Percentiles rank a stretch among this genome's conserved stretches.
Conservation (phyloP, 2,113 vertebrate species). For the Willisornis vidua region DNA sequence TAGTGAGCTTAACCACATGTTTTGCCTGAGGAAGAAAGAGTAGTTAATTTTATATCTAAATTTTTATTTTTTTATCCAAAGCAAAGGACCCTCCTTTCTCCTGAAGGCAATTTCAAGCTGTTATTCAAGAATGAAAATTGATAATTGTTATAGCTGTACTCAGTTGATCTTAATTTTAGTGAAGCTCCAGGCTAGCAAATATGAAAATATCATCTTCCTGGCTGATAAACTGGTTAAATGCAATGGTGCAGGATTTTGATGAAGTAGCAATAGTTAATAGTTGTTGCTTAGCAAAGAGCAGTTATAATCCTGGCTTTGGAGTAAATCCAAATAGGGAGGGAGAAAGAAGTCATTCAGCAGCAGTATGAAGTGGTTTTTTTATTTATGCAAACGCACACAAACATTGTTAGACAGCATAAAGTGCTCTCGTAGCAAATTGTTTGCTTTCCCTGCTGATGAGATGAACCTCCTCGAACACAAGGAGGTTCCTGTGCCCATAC, state of each 20-base stretch:
- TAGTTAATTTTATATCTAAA: constrained; percentile 52
- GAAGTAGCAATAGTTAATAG: constrained; percentile 51
- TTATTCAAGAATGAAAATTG: constrained; percentile 80
- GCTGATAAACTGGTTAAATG: constrained; percentile 56
- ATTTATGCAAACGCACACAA: background rate
- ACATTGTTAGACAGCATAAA: constrained; percentile 36
- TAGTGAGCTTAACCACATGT: constrained; percentile 33
- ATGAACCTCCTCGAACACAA: background rate
- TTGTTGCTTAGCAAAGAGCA: constrained; percentile 53
- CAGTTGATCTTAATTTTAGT: constrained; percentile 73
- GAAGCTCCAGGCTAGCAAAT: constrained; percentile 75
- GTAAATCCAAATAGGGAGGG: constrained; percentile 12
- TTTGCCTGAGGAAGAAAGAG: constrained; percentile 61
- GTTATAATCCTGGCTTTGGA: constrained; percentile 51
- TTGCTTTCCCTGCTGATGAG: background rate
- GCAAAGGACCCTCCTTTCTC: constrained; percentile 74
- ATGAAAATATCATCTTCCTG: constrained; percentile 65
- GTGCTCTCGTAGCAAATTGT: background rate
- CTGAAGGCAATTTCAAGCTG: constrained; percentile 73
- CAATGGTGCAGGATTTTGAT: constrained; percentile 49
- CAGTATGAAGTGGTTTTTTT: background rate
- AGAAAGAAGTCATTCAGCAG: background rate
- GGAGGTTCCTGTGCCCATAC: background rate
- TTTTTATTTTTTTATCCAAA: constrained; percentile 52
- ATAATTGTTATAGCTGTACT: constrained; percentile 73